Base-by-base conservation (phyloP, 92 coral and sea anemone genomes). In the Palythoa heliodiscus region DNA sequence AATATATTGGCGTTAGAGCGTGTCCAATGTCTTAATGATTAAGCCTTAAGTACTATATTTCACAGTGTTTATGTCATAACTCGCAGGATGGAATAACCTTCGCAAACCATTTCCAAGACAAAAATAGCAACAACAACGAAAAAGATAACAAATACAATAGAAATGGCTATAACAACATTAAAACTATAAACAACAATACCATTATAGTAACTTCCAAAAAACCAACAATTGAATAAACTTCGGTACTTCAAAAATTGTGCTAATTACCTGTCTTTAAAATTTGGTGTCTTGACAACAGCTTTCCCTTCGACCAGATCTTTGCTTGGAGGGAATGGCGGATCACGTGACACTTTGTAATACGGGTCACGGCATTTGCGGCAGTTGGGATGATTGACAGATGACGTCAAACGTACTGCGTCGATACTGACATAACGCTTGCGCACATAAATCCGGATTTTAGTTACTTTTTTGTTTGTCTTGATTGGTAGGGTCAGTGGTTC, bases 331-430 rank as follows among this genome's bases (percentile, higher is more conserved):
- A 96, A 93, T 3, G 98, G 90, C 14, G 99, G 99, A 11, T 91
- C 81, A 71, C 99, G 89, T 29, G 92, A 80, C 43, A 96, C 94
- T 35, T 83, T 78, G 88, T 94, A 96, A n/a, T 85, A 84, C 40
- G 90, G 69, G 15, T 98, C 94, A 43, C 93, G 87, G 69, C 99
- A 96, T 29, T 91, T 92, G 52, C 91, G 84, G 70, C 99, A 96
- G 92, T 92, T 96, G 39, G 97, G 97, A 83, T 96, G 99, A 61
- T 89, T 88, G 40, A 94, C 90, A 72, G 93, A 82, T 11, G 99
- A 96, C 38, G 98, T 96, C 71, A 96, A 87, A 75, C 91, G 94
- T 4, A 96, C 93, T 10, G 99, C 99, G 83, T 96, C 99, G 48
- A 96, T 94, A 55, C 91, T 90, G 16, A 96, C 93, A 11, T 48